phyloP scores from a whole-genome alignment of 23 tunicate species.

The Phallusia fumigata region DNA sequence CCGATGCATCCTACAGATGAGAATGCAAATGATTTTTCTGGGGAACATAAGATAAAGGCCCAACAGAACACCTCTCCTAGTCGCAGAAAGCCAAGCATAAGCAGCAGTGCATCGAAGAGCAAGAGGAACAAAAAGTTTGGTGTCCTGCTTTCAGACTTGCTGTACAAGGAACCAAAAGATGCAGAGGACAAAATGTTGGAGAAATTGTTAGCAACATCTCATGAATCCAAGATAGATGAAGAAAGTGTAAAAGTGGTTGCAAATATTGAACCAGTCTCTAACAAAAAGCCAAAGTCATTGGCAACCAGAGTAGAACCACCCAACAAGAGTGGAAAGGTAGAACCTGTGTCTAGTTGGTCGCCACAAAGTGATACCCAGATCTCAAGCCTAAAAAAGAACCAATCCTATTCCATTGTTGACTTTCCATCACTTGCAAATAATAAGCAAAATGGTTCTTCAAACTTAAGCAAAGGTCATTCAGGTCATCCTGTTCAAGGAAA shows the following conservation, averaged over 20 bases:
- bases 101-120: neutral
- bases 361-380: too few relatives aligned
- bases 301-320: neutral
- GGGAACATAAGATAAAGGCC: neutral
- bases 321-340: neutral
- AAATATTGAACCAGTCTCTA: neutral
- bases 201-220: conserved; percentile 10
- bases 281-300: neutral
- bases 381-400: neutral
- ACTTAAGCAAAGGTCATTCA: neutral
- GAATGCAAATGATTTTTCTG: conserved; percentile 6
- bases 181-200: conserved; percentile 35
- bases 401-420: neutral
- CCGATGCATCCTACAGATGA: conserved; percentile 4
- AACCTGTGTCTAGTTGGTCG: neutral
- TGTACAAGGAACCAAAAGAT: neutral
- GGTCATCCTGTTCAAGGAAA: neutral
- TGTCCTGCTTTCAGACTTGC: conserved; percentile 40
- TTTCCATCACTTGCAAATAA: conserved; percentile 14
- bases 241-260: neutral
- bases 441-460: neutral
- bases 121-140: conserved; percentile 23
- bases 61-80: neutral
- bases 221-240: neutral
- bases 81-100: neutral